Base-by-base conservation (phyloP, 2,113 vertebrate species). In the Strigops habroptila region DNA sequence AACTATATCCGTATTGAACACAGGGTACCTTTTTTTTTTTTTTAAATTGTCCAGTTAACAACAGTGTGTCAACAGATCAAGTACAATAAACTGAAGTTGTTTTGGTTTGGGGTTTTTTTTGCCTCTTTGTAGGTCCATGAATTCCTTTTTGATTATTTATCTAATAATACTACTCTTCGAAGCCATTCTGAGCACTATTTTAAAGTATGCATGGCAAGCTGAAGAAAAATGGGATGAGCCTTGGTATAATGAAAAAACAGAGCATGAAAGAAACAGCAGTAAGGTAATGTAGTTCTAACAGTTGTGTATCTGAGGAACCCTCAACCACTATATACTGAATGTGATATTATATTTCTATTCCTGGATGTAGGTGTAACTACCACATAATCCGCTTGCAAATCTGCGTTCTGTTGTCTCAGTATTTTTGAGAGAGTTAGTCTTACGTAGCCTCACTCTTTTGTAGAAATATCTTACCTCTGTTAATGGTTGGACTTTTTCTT, bases 121-220 rank as follows among this genome's bases (percentile, higher is more conserved):
- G 37, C 78, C 63, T 90, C n/a, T 16, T 82, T 91, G 39, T 96
- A 99, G 99, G 96, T 99, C 99, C 82, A 99, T 99, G 99, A 99
- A 99, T 94, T 99, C 99, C 48, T 99, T 99, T 98, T 98, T 99
- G 81, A 98, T 99, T 97, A 99, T 99, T 97, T 99, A 99, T 97
- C 96, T 99, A 96, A 98, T 98, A 95, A 99, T 99, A 93, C 97
- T 99, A 96, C 98, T 99, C 95, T 98, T 98, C 57, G 99, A 99
- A 98, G 99, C 99, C 49, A 91, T 99, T 94, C 97, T 99, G 92
- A 99, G 99, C 97, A 99, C 99, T 93, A 99, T 99, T 95, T 97
- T 99, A 67, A 99, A 99, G 96, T 99, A 99, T 12, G 98, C 99
- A 33, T 99, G 99, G 99, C 99, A 99, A 97, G 97, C 98, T 60